Conservation (phyloP, 2,113 vertebrate species). For the Gallinago jamesoni region DNA sequence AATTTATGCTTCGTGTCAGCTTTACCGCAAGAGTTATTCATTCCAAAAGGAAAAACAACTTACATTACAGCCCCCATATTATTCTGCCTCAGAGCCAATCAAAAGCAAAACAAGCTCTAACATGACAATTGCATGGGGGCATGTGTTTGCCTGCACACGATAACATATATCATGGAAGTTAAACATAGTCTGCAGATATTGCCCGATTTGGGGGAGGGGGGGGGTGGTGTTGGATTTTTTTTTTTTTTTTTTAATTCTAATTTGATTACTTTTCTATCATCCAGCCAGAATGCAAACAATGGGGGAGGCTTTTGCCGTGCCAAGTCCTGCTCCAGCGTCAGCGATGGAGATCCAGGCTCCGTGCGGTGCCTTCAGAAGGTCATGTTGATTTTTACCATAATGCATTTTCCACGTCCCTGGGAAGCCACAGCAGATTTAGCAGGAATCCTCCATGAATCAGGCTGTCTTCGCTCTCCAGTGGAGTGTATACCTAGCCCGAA, state of each 20-base stretch:
- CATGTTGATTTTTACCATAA: background rate
- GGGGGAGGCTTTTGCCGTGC: background rate
- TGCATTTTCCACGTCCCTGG: background rate
- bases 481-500: background rate
- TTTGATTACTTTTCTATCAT: background rate
- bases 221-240: too few relatives aligned
- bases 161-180: background rate
- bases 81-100: background rate
- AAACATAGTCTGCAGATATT: rapidly evolving
- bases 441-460: background rate
- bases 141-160: background rate
- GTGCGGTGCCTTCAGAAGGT: background rate
- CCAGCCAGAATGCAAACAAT: background rate
- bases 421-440: background rate
- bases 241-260: background rate
- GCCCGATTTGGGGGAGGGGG: background rate
- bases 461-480: background rate
- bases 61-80: background rate
- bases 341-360: background rate
- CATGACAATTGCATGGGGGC: background rate
- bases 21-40: constrained; percentile 69
- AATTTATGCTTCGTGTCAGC: constrained; percentile 74
- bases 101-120: background rate
- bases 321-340: background rate
- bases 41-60: constrained; percentile 69